Base-by-base conservation (phyloP, 2,888 invertebrate species). In the Odontocolon sp. region DNA sequence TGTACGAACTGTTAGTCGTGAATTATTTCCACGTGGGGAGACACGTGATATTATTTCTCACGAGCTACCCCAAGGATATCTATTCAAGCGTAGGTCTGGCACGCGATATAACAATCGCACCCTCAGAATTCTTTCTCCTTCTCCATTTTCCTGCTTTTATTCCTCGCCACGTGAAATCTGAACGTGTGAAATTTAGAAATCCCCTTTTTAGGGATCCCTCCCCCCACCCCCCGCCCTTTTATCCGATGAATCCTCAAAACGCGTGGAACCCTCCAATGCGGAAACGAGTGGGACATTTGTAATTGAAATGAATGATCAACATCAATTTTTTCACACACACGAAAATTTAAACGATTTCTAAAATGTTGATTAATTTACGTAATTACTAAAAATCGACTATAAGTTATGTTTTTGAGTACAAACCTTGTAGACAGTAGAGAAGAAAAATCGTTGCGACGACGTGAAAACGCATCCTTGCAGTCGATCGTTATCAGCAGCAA, bases 391-490 rank as follows among this genome's bases (percentile, higher is more conserved):
- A 5, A 11, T n/a, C 1, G n/a, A 18, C 28, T 11, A 33, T 57
- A 56, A 18, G 28, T 33, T 14, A 36, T 11, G 3, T 56, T 47
- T 31, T 56, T 18, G 45, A 4, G 8, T 14, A 81, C 81, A 26
- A 81, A 89, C 89, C 89, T 87, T 88, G 88, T 74, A 88, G 79
- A 77, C 86, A 88, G 84, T 85, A 87, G 78, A 87, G 82, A 72
- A 89, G 84, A 76, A 88, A 79, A 81, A 88, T 82, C 78, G 86
- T 87, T 68, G 85, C 78, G 66, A 83, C 78, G 74, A 88, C 80
- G 80, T 88, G 86, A 80, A 83, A 83, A 63, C 84, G 86, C 89
- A 89, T 89, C 85, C 84, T 89, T 75, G 64, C 36, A 72, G 79
- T 64, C 67, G 73, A 75, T 21, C 4, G 18, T 21, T 5, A 23